Percentiles rank a stretch among this genome's conserved stretches.
These are phyloP conservation scores for Andrena minutula DNA, from an alignment of 2,888 invertebrate genomes.

Conservation along the genomic window DNA sequence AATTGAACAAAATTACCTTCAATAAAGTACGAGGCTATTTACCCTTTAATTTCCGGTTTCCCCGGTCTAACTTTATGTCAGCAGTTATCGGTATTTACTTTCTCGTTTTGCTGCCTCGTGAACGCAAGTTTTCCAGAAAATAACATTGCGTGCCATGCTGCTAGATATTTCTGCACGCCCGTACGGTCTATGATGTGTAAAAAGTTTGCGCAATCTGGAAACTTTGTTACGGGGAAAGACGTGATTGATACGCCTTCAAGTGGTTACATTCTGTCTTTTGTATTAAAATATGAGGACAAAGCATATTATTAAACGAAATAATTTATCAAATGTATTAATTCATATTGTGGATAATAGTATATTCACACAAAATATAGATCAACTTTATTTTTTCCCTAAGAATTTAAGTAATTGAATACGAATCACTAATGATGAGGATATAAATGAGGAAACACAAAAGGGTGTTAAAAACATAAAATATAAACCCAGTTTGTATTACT, in stretches of 20 bases:
- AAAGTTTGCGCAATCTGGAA: background rate
- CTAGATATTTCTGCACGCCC: background rate
- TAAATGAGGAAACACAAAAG: no score
- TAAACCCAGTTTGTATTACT: no score
- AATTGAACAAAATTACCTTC: conserved; percentile 32
- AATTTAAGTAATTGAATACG: no score
- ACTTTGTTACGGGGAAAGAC: background rate
- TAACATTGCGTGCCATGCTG: background rate
- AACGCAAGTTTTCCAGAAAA: background rate
- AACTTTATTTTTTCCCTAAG: no score
- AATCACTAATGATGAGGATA: no score
- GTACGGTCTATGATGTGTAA: background rate
- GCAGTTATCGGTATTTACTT: conserved; percentile 35
- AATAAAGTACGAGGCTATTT: conserved; percentile 15
- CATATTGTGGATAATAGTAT: no score
- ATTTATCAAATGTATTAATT: no score
- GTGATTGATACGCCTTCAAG: background rate
- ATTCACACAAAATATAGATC: no score
- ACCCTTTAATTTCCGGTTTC: conserved; percentile 23
- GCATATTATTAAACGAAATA: background rate
- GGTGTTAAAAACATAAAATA: no score
- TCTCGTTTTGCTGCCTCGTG: background rate
- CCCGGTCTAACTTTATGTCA: conserved; percentile 21
- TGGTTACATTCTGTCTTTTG: background rate
- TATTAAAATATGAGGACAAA: background rate